These are phyloP conservation scores for Gymnobelideus leadbeateri DNA, from an alignment of 2,113 vertebrate genomes.

Conservation along the genomic window DNA sequence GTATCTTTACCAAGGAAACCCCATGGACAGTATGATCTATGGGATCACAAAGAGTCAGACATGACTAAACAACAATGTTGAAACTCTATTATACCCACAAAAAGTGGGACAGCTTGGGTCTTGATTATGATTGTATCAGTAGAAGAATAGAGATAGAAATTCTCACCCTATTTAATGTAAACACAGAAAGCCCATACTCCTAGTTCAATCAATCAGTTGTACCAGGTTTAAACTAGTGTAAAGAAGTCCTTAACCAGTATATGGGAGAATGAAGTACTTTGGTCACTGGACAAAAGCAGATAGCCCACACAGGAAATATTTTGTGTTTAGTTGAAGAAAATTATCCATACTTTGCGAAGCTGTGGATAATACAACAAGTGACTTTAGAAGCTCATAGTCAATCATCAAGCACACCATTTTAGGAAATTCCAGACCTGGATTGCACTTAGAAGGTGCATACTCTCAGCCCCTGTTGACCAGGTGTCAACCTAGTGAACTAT, in stretches of 20 bases:
- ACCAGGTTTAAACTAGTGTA: background rate
- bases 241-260: background rate
- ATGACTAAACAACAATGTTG: background rate
- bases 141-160: background rate
- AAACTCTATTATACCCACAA: background rate
- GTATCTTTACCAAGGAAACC: too few relatives aligned
- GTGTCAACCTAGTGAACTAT: background rate
- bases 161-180: background rate
- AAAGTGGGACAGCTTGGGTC: background rate
- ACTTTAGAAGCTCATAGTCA: background rate
- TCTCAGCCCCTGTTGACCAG: too few relatives aligned
- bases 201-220: too few relatives aligned
- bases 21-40: too few relatives aligned
- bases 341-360: background rate
- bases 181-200: background rate
- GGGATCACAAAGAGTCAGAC: too few relatives aligned
- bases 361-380: background rate
- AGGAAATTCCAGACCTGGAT: too few relatives aligned
- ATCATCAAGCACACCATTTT: background rate
- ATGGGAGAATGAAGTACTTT: background rate
- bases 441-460: too few relatives aligned
- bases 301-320: background rate
- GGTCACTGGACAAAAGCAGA: background rate
- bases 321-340: background rate
- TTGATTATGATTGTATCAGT: background rate